Conservation (phyloP, 2,888 invertebrate species). For the Pristionchus mayeri region DNA sequence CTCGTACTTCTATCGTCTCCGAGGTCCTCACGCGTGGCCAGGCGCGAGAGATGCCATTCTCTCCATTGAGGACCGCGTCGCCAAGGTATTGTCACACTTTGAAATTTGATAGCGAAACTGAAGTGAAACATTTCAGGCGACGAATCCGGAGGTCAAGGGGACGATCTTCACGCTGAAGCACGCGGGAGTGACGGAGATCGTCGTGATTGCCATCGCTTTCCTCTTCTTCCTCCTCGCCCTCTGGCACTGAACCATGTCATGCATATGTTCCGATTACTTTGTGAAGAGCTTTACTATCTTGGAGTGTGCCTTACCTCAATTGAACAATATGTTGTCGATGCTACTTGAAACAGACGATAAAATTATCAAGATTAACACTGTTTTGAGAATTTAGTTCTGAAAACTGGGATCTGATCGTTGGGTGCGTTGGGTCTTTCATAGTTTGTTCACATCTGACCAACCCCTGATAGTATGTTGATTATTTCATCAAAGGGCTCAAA, state of each 20-base stretch:
- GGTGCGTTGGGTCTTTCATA: too few species aligned
- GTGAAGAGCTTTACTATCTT: background rate
- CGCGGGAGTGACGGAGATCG: slow-evolving; percentile 11
- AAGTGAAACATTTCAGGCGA: background rate
- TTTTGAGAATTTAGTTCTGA: too few species aligned
- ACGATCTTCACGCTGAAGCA: slow-evolving; percentile 35
- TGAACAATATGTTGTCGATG: too few species aligned
- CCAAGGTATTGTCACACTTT: slow-evolving; percentile 13
- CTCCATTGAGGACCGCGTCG: slow-evolving; percentile 59
- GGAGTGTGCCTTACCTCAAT: background rate
- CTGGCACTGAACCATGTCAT: background rate
- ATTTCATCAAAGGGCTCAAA: too few species aligned
- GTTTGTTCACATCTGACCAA: too few species aligned
- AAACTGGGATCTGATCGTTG: too few species aligned
- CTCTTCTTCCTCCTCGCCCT: slow-evolving; percentile 19
- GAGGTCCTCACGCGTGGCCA: slow-evolving; percentile 65
- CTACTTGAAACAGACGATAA: background rate
- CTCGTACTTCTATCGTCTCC: slow-evolving; percentile 64
- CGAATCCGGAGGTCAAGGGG: background rate
- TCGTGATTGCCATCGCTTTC: background rate
- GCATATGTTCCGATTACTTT: background rate
- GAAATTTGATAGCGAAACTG: background rate
- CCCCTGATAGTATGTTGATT: too few species aligned
- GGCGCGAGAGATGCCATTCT: slow-evolving; percentile 67
- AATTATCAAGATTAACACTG: background rate